Evolutionary conservation across 1,140 invertebrate genomes (phyloP).

Genomic region (Cotesia glomerata): DNA sequence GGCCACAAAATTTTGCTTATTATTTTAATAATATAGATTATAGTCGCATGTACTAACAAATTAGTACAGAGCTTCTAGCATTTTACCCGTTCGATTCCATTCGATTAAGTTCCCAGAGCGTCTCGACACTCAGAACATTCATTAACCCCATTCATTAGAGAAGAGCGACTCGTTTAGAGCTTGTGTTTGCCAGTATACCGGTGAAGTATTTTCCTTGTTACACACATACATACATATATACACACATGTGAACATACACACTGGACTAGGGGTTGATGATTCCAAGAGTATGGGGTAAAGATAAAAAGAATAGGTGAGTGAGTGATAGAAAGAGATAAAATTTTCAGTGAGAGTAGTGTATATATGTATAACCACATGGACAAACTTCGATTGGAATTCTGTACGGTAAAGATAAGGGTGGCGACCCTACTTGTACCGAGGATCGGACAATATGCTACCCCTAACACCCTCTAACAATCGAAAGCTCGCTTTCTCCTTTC

Average conservation of each 20-base stretch:
- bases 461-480: constrained; percentile 1
- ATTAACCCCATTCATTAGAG: constrained; percentile 47
- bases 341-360: background rate
- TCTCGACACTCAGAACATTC: constrained; percentile 35
- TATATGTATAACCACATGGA: constrained; percentile 1
- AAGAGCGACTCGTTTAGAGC: constrained; percentile 23
- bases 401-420: constrained; percentile 52
- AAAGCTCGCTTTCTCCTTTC: background rate
- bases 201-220: background rate
- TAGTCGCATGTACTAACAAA: background rate
- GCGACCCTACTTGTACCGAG: constrained; percentile 32
- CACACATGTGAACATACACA: background rate
- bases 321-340: background rate
- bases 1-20: no score
- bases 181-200: background rate
- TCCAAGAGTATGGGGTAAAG: no score
- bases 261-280: no score
- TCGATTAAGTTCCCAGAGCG: constrained; percentile 41
- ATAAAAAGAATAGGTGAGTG: background rate
- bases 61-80: constrained; percentile 4
- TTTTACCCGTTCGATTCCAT: constrained; percentile 40
- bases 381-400: constrained; percentile 46
- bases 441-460: constrained; percentile 45
- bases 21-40: no score
- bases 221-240: constrained; percentile 1